These are phyloP conservation scores for Caenorhabditis parvicauda DNA, from an alignment of 2,888 invertebrate species.

Conservation along the genomic window DNA sequence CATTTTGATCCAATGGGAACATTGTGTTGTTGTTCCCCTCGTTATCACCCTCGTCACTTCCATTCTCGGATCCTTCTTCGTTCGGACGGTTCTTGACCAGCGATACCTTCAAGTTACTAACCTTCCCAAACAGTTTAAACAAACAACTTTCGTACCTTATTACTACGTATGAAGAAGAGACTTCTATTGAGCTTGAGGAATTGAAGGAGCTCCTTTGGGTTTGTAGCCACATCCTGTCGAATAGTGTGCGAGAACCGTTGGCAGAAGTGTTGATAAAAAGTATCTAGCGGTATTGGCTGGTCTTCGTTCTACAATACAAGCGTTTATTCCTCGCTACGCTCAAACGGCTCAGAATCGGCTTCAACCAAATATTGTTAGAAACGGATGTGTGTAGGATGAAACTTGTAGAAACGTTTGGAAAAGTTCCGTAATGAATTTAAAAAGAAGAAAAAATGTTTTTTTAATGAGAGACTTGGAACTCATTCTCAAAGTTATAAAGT, in stretches of 20 bases:
- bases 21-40: conserved; percentile 51
- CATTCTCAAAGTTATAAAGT: background rate
- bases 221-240: conserved; percentile 77
- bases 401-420: no score
- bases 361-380: no score
- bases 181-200: conserved; percentile 90
- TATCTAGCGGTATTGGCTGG: conserved; percentile 59
- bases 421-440: no score
- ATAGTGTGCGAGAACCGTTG: conserved; percentile 61
- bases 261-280: conserved; percentile 60
- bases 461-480: background rate
- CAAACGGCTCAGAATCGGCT: no score
- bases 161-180: conserved; percentile 87
- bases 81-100: conserved; percentile 55
- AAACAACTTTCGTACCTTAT: conserved; percentile 67
- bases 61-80: conserved; percentile 58
- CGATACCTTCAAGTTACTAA: conserved; percentile 37
- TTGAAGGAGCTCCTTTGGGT: conserved; percentile 82
- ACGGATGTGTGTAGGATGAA: no score
- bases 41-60: conserved; percentile 43
- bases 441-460: no score
- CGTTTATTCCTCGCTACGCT: no score
- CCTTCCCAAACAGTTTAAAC: no score
- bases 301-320: conserved; percentile 52
- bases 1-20: conserved; percentile 54